Base-by-base conservation (phyloP, 2,113 vertebrate species). In the Holacanthus passer region DNA sequence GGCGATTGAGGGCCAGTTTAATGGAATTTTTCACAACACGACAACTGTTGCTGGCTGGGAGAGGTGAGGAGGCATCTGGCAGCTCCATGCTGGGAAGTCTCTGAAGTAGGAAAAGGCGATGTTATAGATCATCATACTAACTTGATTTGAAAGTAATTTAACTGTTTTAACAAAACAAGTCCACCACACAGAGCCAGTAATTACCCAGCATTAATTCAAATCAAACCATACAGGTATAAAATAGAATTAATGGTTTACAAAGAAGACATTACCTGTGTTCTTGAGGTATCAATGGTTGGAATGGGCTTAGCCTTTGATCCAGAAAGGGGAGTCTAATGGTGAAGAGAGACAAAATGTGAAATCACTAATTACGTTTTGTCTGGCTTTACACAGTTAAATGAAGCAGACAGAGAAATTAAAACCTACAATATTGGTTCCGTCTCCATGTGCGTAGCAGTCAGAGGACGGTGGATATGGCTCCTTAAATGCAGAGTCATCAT, bases 1-100 rank as follows among this genome's bases (percentile, higher is more conserved):
- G 88, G 91, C 96, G 96, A 78, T 99, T 99, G 83, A 99, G 97
- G 39, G 98, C 99, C 87, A 99, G 95, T 91, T 98, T 97, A 90
- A 99, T 99, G 69, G 98, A 98, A 89, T 98, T 99, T 89, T 99
- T 99, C 82, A 99, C 96, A 16, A 99, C 96, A 45, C 97, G 96
- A 56, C 91, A 99, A 91, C 87, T 92, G 79, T 96, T 97, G 86
- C 94, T 99, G 82, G 96, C 95, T 71, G 98, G 98, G 73, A 98
- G 90, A 31, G 98, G 98, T 39, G 98, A 99, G 48, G 98, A 98
- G 59, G 96, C 96, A 85, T 99, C 98, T 65, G 98, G 97, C 63
- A 99, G 95, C 92, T 99, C 98, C 95, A 98, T 98, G 94, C 97
- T 99, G 88, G 97, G 94, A 88, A 98, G 96, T 94, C 97, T 96